Evolutionary conservation across 2,888 invertebrate genomes (phyloP).

Genomic region (Brassicogethes aeneus): DNA sequence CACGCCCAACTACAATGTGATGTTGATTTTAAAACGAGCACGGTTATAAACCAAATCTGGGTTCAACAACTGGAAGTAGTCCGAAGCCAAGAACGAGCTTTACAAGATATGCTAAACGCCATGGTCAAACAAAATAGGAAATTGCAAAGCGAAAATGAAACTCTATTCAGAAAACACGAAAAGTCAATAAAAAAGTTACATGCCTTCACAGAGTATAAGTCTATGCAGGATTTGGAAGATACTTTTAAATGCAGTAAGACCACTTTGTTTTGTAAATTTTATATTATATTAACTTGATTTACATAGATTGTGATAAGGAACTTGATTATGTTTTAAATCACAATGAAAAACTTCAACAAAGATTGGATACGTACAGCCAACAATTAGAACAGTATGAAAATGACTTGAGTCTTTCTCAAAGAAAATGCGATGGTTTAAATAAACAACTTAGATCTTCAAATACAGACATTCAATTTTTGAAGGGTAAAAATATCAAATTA

Average conservation of each 20-base stretch:
- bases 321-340: conserved; percentile 24
- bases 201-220: not conserved
- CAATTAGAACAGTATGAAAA: conserved; percentile 28
- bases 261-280: not conserved
- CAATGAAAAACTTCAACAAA: conserved; percentile 29
- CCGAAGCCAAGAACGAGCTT: conserved; percentile 23
- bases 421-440: conserved; percentile 26
- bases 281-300: no score
- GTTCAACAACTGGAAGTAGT: conserved; percentile 28
- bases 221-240: not conserved
- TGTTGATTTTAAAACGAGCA: conserved; percentile 25
- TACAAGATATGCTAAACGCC: conserved; percentile 27
- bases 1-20: conserved; percentile 28
- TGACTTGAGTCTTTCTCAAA: conserved; percentile 24
- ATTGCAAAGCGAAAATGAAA: conserved; percentile 31
- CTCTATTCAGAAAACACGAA: conserved; percentile 21
- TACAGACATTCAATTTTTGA: conserved; percentile 25
- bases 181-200: conserved; percentile 5
- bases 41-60: conserved; percentile 32
- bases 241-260: not conserved
- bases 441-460: conserved; percentile 23
- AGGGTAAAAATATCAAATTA: conserved; percentile 19
- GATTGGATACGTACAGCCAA: conserved; percentile 19
- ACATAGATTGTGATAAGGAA: conserved; percentile 17
- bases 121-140: conserved; percentile 31